Conservation (phyloP, 2,888 invertebrate species). For the Chymomyza amoena region DNA sequence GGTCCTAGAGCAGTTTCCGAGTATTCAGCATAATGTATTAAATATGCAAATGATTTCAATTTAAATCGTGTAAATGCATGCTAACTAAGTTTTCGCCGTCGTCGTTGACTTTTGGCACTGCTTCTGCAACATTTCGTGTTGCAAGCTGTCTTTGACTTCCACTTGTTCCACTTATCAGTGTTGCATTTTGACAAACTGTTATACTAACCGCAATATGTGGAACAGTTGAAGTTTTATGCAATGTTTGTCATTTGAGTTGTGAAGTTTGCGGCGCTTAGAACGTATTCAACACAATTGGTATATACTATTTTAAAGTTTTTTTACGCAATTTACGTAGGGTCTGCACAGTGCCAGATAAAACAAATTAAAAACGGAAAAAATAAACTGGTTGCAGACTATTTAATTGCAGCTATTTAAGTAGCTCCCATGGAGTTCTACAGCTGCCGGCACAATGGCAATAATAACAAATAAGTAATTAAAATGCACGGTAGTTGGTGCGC, state of each 20-base stretch:
- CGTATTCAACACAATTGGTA: neutral
- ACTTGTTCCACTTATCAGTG: slow-evolving; percentile 42
- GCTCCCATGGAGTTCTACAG: neutral
- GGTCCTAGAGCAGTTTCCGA: neutral
- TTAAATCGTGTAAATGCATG: slow-evolving; percentile 57
- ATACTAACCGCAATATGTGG: slow-evolving; percentile 15
- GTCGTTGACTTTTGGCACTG: neutral
- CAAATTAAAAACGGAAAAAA: slow-evolving; percentile 20
- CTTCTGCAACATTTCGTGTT: neutral
- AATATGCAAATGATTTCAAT: slow-evolving; percentile 61
- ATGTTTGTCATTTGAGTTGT: neutral
- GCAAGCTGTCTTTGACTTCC: neutral
- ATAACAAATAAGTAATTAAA: slow-evolving; percentile 48
- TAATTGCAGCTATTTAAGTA: slow-evolving; percentile 31
- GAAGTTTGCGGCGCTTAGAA: slow-evolving; percentile 11
- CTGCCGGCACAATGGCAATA: slow-evolving; percentile 10
- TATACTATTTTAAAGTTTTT: neutral
- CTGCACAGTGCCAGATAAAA: slow-evolving; percentile 9
- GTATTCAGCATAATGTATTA: slow-evolving; percentile 43
- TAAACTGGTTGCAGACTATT: slow-evolving; percentile 8
- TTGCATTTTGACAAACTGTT: slow-evolving; percentile 38
- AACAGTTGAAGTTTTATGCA: neutral
- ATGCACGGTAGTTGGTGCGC: slow-evolving; percentile 29
- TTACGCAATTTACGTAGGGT: neutral
- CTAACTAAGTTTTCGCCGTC: slow-evolving; percentile 37